A percentile compares a stretch with the other conserved stretches of the same genome.
These are phyloP conservation scores for Drosophila mayri DNA, from an alignment of 1,140 invertebrate species.

Conservation along the genomic window DNA sequence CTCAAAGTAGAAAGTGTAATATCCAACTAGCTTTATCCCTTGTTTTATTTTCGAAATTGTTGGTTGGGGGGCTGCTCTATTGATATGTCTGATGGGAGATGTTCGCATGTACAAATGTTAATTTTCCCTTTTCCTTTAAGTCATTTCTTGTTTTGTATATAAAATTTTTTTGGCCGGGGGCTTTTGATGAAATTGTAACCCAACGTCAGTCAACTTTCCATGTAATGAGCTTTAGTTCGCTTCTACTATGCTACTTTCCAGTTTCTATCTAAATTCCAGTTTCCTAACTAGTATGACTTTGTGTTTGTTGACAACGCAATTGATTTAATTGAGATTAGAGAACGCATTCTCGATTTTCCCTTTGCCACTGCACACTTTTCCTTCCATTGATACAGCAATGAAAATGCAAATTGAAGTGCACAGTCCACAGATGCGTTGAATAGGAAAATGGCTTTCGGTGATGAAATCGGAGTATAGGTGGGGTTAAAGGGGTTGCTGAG, in stretches of 20 bases:
- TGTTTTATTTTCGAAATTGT: constrained; percentile 4
- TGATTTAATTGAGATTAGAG: constrained; percentile 58
- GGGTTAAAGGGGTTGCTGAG: constrained; percentile 5
- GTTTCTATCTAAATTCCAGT: constrained; percentile 6
- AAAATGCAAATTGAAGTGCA: constrained; percentile 61
- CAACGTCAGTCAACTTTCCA: not conserved
- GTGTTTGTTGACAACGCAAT: constrained; percentile 32
- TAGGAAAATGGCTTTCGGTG: constrained; percentile 13
- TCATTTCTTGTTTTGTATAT: not conserved
- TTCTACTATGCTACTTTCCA: constrained; percentile 1
- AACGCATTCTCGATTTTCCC: constrained; percentile 21
- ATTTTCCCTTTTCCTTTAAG: constrained; percentile 1
- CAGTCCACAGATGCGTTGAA: constrained; percentile 37
- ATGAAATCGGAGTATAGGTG: constrained; percentile 22
- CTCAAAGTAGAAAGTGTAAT: constrained; percentile 1
- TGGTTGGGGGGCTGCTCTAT: constrained; percentile 10
- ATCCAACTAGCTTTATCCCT: constrained; percentile 9
- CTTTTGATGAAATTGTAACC: constrained; percentile 21
- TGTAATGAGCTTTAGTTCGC: constrained; percentile 26
- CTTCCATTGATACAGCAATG: constrained; percentile 42
- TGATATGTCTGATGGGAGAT: constrained; percentile 43
- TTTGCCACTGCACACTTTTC: not conserved
- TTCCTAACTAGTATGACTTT: not conserved
- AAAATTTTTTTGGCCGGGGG: not conserved
- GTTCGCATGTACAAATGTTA: constrained; percentile 33